Evolutionary conservation across 2,113 vertebrate species (phyloP).

Genomic region (Eolophus roseicapilla): DNA sequence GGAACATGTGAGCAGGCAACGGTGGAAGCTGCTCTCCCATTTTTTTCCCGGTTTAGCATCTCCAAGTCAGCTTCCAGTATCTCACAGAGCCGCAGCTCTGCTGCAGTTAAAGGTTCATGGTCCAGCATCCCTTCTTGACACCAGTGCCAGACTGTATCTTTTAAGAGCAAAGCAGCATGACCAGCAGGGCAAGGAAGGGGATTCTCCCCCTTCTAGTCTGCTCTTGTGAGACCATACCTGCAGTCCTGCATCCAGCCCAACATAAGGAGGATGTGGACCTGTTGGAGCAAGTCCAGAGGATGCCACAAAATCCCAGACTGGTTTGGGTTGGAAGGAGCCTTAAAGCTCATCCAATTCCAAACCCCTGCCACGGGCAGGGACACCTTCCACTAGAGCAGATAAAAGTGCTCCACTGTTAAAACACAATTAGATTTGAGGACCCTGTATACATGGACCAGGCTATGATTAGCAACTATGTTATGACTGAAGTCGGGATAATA

Average conservation of each 20-base stretch:
- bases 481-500: background rate
- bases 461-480: background rate
- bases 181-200: background rate
- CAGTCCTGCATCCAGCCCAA: background rate
- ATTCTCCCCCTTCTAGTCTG: background rate
- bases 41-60: background rate
- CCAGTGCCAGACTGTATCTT: fast-evolving
- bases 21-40: background rate
- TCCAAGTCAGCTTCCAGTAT: background rate
- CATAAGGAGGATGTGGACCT: background rate
- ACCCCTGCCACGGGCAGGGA: background rate
- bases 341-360: background rate
- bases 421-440: background rate
- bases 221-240: background rate
- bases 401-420: background rate
- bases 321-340: background rate
- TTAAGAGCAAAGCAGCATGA: background rate
- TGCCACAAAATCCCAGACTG: background rate
- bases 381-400: background rate
- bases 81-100: background rate
- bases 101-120: background rate
- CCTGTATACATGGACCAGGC: background rate
- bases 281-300: background rate
- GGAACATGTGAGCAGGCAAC: fast-evolving
- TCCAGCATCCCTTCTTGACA: background rate